A percentile compares a stretch with the other conserved stretches of the same genome.
These are phyloP conservation scores for Xenopus tropicalis DNA, from an alignment of 2,113 vertebrate genomes.

Conservation along the genomic window DNA sequence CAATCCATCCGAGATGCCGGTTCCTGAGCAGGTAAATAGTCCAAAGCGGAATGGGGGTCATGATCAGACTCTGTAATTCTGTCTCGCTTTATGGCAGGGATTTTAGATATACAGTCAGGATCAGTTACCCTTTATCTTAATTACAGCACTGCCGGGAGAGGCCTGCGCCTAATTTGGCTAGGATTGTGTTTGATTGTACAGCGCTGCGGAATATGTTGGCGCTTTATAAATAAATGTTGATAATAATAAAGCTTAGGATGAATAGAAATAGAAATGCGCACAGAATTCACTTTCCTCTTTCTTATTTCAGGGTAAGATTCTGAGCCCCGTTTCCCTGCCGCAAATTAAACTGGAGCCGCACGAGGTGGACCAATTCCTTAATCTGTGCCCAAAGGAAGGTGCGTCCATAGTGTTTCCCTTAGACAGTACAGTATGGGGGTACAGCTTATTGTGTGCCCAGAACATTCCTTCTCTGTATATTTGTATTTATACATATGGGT, in stretches of 20 bases:
- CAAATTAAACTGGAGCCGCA: slow-evolving; percentile 97
- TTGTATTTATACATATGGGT: too few relatives aligned
- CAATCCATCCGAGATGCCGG: slow-evolving; percentile 24
- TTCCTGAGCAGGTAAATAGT: slow-evolving; percentile 14
- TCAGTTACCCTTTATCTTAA: background rate
- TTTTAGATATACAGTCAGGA: too few relatives aligned
- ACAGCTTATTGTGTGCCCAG: too few relatives aligned
- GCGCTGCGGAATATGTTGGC: too few relatives aligned
- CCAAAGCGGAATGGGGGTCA: background rate
- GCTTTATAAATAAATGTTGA: too few relatives aligned
- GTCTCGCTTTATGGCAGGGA: too few relatives aligned
- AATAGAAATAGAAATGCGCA: too few relatives aligned
- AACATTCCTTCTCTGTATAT: too few relatives aligned
- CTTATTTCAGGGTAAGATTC: slow-evolving; percentile 72
- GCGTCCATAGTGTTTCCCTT: slow-evolving; percentile 40
- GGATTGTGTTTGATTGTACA: background rate
- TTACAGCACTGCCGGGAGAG: background rate
- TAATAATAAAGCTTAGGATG: too few relatives aligned
- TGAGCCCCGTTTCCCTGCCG: slow-evolving; percentile 72
- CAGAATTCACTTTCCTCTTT: too few relatives aligned
- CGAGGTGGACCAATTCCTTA: slow-evolving; percentile 96
- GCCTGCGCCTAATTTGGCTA: background rate
- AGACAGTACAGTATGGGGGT: too few relatives aligned
- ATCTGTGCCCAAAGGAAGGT: slow-evolving; percentile 90
- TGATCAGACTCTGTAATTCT: background rate